phyloP scores from a whole-genome alignment of 2,113 vertebrate species.

The Gambusia holbrooki region DNA sequence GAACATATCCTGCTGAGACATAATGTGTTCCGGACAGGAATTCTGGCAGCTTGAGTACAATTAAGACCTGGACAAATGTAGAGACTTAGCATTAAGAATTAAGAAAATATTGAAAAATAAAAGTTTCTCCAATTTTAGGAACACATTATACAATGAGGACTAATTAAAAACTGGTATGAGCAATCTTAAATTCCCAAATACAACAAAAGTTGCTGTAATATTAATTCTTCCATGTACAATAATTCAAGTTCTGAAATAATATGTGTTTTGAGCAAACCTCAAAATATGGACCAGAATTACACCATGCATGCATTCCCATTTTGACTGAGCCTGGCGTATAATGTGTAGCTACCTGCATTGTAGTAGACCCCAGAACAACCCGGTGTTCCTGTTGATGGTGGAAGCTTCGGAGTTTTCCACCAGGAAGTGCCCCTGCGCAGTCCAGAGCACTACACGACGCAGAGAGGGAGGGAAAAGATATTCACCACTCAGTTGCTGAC shows the following conservation, averaged over 20 bases:
- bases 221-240: background rate
- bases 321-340: background rate
- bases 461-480: background rate
- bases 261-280: background rate
- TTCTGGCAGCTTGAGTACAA: slow-evolving; percentile 4
- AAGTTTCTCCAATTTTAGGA: background rate
- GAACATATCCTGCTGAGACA: slow-evolving; percentile 22
- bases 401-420: slow-evolving; percentile 93
- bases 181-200: background rate
- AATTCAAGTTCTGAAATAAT: background rate
- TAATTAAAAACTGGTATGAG: background rate
- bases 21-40: slow-evolving; percentile 3
- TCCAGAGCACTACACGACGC: slow-evolving; percentile 89
- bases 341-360: slow-evolving; percentile 88
- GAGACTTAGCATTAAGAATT: slow-evolving; percentile 20
- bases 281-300: background rate
- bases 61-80: background rate
- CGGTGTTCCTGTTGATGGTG: slow-evolving; percentile 96
- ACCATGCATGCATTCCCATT: background rate
- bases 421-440: slow-evolving; percentile 93
- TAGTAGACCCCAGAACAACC: slow-evolving; percentile 96
- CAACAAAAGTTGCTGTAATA: background rate
- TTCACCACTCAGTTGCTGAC: slow-evolving; percentile 14
- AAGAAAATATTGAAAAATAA: too few species aligned
- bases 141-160: background rate